Conservation (phyloP, 1,140 invertebrate genomes). For the Bombus huntii region DNA sequence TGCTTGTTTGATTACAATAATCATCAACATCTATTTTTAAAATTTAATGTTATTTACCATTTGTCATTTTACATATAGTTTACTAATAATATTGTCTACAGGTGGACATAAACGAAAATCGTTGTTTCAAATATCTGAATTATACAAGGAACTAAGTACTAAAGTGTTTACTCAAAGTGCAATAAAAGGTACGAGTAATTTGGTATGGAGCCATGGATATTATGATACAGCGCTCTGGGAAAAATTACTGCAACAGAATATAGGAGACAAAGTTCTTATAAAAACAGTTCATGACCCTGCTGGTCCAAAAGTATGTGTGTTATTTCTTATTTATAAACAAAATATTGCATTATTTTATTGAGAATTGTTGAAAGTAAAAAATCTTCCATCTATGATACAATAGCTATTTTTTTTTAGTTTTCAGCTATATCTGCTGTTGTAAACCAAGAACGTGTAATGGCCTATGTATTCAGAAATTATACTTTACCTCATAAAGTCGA, state of each 20-base stretch:
- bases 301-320: constrained; percentile 85
- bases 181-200: constrained; percentile 88
- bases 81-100: constrained; percentile 57
- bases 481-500: constrained; percentile 88
- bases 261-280: constrained; percentile 88
- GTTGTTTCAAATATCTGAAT: constrained; percentile 85
- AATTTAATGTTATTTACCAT: not conserved
- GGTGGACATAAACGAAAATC: constrained; percentile 84
- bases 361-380: not conserved
- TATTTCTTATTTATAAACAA: not conserved
- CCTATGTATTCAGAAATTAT: constrained; percentile 97
- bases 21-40: no score
- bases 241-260: constrained; percentile 88
- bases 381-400: not conserved
- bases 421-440: constrained; percentile 91
- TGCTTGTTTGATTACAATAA: not conserved
- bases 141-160: constrained; percentile 88
- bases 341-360: not conserved
- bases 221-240: constrained; percentile 95
- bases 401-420: constrained; percentile 82
- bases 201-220: constrained; percentile 94
- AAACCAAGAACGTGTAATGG: constrained; percentile 89
- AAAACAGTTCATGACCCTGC: constrained; percentile 85
- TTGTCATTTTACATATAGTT: not conserved
- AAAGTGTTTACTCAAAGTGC: constrained; percentile 89